phyloP scores from a whole-genome alignment of 2,888 invertebrate genomes.

The Clepsis dumicolana region DNA sequence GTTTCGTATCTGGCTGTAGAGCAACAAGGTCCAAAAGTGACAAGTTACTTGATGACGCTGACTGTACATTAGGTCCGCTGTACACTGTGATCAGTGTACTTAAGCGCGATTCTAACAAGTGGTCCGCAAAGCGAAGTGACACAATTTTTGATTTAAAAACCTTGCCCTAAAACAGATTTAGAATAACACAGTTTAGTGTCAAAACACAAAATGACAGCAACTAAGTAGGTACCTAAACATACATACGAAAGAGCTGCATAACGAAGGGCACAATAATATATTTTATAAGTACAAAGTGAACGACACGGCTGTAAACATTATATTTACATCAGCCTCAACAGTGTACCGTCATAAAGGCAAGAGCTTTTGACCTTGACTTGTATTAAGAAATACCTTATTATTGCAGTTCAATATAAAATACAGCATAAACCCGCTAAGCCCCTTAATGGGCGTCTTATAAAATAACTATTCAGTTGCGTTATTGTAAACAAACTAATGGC shows the following conservation, averaged over 20 bases:
- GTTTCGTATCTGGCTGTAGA: too few relatives aligned
- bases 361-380: constrained; percentile 36
- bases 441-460: constrained; percentile 33
- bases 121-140: too few relatives aligned
- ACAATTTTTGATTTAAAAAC: too few relatives aligned
- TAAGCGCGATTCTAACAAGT: too few relatives aligned
- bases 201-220: not conserved
- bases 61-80: too few relatives aligned
- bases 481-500: constrained; percentile 37
- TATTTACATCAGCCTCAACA: constrained; percentile 31
- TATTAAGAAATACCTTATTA: constrained; percentile 37
- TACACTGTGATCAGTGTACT: too few relatives aligned
- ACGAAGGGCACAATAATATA: constrained; percentile 1
- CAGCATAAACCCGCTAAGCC: constrained; percentile 34
- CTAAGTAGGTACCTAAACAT: not conserved
- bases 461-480: constrained; percentile 28
- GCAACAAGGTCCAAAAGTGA: too few relatives aligned
- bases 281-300: constrained; percentile 14
- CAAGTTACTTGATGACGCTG: too few relatives aligned
- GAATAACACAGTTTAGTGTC: not conserved
- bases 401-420: constrained; percentile 31
- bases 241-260: not conserved
- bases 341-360: constrained; percentile 25
- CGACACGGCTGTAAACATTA: constrained; percentile 21
- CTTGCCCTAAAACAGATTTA: not conserved